Evolutionary conservation across 2,113 vertebrate species (phyloP).

Genomic region (Paradoxurus hermaphroditus): DNA sequence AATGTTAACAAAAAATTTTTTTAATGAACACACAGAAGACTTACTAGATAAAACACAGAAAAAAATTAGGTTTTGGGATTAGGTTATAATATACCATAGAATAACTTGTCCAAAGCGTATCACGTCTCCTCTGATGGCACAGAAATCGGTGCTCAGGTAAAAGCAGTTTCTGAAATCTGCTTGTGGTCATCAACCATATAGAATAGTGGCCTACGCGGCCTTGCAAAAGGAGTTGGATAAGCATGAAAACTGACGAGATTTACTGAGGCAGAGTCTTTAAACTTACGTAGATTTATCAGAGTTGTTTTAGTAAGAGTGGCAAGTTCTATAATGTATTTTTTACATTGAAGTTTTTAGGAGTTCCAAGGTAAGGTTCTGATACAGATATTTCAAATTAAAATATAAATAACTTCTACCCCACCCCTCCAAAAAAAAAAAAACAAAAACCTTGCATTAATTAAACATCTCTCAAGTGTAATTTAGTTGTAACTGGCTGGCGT

Average conservation of each 20-base stretch:
- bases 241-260: background rate
- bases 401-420: background rate
- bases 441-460: background rate
- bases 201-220: background rate
- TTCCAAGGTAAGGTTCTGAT: background rate
- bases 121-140: background rate
- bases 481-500: background rate
- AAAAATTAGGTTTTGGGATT: background rate
- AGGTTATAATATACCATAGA: background rate
- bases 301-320: background rate
- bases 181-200: background rate
- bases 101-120: background rate
- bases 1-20: background rate
- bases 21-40: background rate
- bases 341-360: background rate
- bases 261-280: background rate
- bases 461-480: background rate
- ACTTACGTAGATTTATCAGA: background rate
- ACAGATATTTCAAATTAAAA: constrained; percentile 1
- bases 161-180: background rate
- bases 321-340: constrained; percentile 8
- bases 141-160: background rate
- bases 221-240: background rate
- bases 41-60: background rate
- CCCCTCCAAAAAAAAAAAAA: background rate